Percentiles rank a stretch among this genome's conserved stretches.
Evolutionary conservation across 2,888 invertebrate genomes (phyloP).

Genomic region (Aleiodes alternator): DNA sequence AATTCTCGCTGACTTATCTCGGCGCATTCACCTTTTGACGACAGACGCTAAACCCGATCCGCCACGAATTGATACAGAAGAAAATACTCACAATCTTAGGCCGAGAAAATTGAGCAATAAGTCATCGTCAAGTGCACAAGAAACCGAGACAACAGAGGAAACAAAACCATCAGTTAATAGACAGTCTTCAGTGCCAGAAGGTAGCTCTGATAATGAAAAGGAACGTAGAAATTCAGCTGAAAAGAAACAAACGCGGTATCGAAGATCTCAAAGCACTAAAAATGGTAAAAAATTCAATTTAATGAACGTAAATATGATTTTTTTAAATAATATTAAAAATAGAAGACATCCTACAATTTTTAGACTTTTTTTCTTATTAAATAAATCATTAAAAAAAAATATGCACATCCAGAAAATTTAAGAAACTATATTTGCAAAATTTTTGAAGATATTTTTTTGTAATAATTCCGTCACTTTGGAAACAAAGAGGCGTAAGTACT

Average conservation of each 20-base stretch:
- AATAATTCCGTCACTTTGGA: too few relatives aligned
- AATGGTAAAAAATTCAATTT: background rate
- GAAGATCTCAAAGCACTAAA: conserved; percentile 30
- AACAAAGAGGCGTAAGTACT: too few relatives aligned
- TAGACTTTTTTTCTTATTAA: too few relatives aligned
- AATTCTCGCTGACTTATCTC: conserved; percentile 69
- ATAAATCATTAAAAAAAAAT: too few relatives aligned
- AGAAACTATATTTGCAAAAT: too few relatives aligned
- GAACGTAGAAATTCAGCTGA: conserved; percentile 43
- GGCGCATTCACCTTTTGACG: conserved; percentile 76
- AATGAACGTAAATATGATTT: background rate
- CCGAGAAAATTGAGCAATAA: conserved; percentile 60
- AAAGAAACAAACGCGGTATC: conserved; percentile 46
- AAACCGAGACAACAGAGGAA: conserved; percentile 1
- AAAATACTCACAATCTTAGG: conserved; percentile 55
- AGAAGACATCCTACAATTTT: too few relatives aligned
- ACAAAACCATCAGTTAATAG: conserved; percentile 24
- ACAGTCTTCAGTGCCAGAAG: conserved; percentile 30
- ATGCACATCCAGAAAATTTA: too few relatives aligned
- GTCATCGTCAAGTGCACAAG: conserved; percentile 40
- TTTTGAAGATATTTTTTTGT: too few relatives aligned
- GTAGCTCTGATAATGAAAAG: conserved; percentile 17
- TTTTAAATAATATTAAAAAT: too few relatives aligned
- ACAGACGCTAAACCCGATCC: conserved; percentile 78
- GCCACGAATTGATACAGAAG: conserved; percentile 70